Conservation (phyloP, 2,797 vertebrate genomes). For the Nothura maculosa region DNA sequence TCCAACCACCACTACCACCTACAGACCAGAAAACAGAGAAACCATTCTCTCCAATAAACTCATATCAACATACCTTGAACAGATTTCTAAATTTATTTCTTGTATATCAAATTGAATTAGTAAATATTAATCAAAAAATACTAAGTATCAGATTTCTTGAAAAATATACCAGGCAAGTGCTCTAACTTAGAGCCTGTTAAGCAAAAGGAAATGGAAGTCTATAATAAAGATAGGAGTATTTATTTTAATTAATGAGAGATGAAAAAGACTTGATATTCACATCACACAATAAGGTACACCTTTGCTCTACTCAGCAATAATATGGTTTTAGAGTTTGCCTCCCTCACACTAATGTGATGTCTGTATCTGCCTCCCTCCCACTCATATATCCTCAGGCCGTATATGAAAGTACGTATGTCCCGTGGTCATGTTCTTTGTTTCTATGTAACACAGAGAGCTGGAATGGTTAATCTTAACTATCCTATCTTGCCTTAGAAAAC, state of each 20-base stretch:
- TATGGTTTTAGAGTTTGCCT: neutral
- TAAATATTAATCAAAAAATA: neutral
- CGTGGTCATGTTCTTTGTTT: neutral
- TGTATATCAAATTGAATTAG: neutral
- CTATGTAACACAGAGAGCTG: neutral
- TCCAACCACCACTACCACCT: conserved; percentile 93
- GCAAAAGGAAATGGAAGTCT: neutral
- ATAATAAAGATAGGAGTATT: neutral
- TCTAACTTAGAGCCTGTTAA: neutral
- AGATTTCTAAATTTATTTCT: neutral
- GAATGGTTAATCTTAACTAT: neutral
- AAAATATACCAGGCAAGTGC: neutral
- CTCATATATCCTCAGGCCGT: neutral
- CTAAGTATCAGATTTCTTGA: neutral
- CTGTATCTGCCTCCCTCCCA: neutral
- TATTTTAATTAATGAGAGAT: neutral
- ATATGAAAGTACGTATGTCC: neutral
- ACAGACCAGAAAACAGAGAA: conserved; percentile 53
- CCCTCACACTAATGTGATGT: neutral
- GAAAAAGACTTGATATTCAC: neutral
- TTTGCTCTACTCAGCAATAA: neutral
- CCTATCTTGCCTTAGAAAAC: neutral
- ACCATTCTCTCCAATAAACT: neutral
- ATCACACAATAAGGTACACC: accelerated
- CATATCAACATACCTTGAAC: neutral